Base-by-base conservation (phyloP, 2,797 vertebrate species). In the Eulemur albifrons region DNA sequence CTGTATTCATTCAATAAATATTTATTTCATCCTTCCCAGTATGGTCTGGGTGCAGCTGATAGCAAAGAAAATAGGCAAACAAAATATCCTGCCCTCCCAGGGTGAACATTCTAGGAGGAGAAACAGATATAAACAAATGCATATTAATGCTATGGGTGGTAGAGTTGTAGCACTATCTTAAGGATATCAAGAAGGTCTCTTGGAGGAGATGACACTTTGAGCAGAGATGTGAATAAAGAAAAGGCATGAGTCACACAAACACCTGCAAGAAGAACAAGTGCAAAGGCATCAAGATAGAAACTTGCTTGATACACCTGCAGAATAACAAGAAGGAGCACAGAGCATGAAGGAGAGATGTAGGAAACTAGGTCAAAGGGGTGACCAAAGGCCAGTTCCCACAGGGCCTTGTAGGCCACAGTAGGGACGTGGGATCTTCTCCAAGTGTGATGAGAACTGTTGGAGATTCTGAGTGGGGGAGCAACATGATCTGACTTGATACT, bases 1-100 rank as follows among this genome's bases (percentile, higher is more conserved):
- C 67, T 43, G 2, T 73, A 95, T 57, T 83, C 45, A 81, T 48
- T 81, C 54, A 79, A 21, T 9, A 95, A 95, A 90, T 90, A 85
- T 21, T 61, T 95, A 85, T 11, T 17, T 5, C 20, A 76, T 88
- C 20, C 27, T 93, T 89, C 48, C 10, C 38, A 77, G 25, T 35
- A 38, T 67, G 35, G 30, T 48, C 73, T 67, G 65, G 1, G 12
- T 83, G 20, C 40, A 70, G 21, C 40, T 86, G 12, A 83, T 2
- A 38, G 38, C 35, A 73, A 82, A 75, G 10, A 92, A 80, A 93
- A 72, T 2, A 83, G 4, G 23, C 48, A 85, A 67, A 45, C 63
- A 81, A 38, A 75, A 50, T 73, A 38, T 48, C 63, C 27, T 92
- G 45, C 45, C 45, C 23, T 59, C 43, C 43, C 32, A 21, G 38